phyloP scores from a whole-genome alignment of 1,140 invertebrate genomes.

The Nomia melanderi region DNA sequence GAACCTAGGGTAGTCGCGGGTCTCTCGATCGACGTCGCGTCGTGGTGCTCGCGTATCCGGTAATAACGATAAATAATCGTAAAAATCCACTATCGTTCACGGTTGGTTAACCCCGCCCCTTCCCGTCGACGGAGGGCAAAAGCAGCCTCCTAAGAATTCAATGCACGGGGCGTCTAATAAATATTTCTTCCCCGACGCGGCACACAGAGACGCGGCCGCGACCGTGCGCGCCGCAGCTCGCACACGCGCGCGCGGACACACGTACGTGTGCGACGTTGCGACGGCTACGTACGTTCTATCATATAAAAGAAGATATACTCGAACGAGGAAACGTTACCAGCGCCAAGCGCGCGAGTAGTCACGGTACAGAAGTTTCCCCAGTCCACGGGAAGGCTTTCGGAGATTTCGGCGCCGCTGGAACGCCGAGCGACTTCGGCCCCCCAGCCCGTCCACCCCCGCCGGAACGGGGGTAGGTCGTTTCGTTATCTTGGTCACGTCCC shows the following conservation, averaged over 20 bases:
- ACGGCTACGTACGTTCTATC: constrained; percentile 25
- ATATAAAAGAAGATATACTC: constrained; percentile 52
- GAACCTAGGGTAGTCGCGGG: too few relatives aligned
- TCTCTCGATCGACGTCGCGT: not conserved
- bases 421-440: constrained; percentile 26
- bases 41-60: constrained; percentile 18
- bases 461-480: constrained; percentile 33
- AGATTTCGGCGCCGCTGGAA: constrained; percentile 56
- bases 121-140: constrained; percentile 19
- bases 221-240: too few relatives aligned
- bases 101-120: constrained; percentile 41
- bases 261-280: too few relatives aligned
- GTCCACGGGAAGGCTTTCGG: not conserved
- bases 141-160: constrained; percentile 55
- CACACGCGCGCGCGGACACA: too few relatives aligned
- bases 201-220: not conserved
- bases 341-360: not conserved
- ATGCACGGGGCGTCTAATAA: constrained; percentile 45
- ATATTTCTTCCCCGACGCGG: constrained; percentile 49
- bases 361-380: constrained; percentile 17
- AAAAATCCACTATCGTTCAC: constrained; percentile 47
- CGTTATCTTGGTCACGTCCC: constrained; percentile 64
- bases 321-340: constrained; percentile 40
- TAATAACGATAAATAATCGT: constrained; percentile 49
- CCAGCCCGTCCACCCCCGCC: not conserved